Base-by-base conservation (phyloP, 2,797 vertebrate species). In the Lagorchestes hirsutus region DNA sequence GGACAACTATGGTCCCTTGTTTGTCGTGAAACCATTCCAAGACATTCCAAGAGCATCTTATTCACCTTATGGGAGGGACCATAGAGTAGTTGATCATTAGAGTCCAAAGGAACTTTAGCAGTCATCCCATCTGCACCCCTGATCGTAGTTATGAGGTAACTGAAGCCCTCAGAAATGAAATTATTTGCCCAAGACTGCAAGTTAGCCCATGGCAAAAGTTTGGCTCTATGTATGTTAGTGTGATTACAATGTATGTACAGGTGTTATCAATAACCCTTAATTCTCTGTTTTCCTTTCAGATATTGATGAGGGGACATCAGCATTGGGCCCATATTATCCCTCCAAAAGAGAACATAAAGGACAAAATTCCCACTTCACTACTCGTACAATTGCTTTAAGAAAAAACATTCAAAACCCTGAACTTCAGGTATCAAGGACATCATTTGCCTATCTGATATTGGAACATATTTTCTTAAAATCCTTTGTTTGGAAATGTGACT, bases 381-480 rank as follows among this genome's bases (percentile, higher is more conserved):
- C 50, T 90, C 90, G 52, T 34, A 52, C 50, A 31, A 28, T 90
- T 93, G 92, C 93, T 54, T 95, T 56, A 92, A 16, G 74, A 97
- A 95, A 97, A 95, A 34, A 40, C 24, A 87, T 4, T 8, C n/a
- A 1, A 87, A 87, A 87, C 52, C 50, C 56, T 90, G 87, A 96
- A 40, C 92, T 97, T 34, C 59, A 98, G 67, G 82, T 82, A 34
- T 92, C 92, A 87, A 96, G 97, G 97, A 95, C 95, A 94, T 54
- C 93, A 52, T 52, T 52, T 93, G 87, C 97, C 96, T 67, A 96
- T 96, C 95, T 95, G 92, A 94, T 92, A 96, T 96, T 94, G 94
- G 94, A 94, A 97, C 97, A 93, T 96, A 62, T 96, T 98, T 97
- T 90, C 96, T 96, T 96, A 93, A 96, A 98, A 96, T 31, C 52